A percentile compares a stretch with the other conserved stretches of the same genome.
phyloP scores from a whole-genome alignment of 2,797 vertebrate genomes.

The Rhynchotus rufescens region DNA sequence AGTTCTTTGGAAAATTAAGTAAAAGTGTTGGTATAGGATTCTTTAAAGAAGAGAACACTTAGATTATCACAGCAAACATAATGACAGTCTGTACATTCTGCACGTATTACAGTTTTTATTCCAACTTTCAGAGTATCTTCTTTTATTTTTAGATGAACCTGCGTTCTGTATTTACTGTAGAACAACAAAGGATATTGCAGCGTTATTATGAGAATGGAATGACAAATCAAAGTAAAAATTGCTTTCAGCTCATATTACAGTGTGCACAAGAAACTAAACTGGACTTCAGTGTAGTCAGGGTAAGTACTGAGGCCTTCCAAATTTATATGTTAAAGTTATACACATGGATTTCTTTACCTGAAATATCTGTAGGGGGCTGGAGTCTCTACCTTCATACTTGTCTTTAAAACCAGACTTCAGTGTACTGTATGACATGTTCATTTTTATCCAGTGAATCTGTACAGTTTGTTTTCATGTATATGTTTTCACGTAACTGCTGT shows the following conservation, averaged over 20 bases:
- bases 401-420: slow-evolving; percentile 15
- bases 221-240: slow-evolving; percentile 99
- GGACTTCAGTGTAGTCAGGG: slow-evolving; percentile 99
- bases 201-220: slow-evolving; percentile 99
- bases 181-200: slow-evolving; percentile 97
- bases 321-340: slow-evolving; percentile 42
- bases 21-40: neutral
- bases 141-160: slow-evolving; percentile 96
- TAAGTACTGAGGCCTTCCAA: slow-evolving; percentile 83
- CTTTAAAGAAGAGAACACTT: neutral
- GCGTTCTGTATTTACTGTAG: slow-evolving; percentile 96
- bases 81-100: slow-evolving; percentile 49
- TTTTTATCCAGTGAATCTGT: slow-evolving; percentile 23
- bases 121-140: slow-evolving; percentile 80
- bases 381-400: slow-evolving; percentile 36
- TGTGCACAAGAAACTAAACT: slow-evolving; percentile 99
- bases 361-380: slow-evolving; percentile 34
- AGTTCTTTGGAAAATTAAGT: neutral
- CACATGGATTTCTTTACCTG: slow-evolving; percentile 53
- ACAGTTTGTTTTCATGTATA: slow-evolving; percentile 40
- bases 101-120: slow-evolving; percentile 54
- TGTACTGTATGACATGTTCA: neutral
- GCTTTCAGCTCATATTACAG: slow-evolving; percentile 99
- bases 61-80: neutral
- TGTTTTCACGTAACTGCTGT: slow-evolving; percentile 15